Evolutionary conservation across 2,888 invertebrate genomes (phyloP), one percentile per base, ranked within the genome.

Genomic region (Chorisops tibialis): DNA sequence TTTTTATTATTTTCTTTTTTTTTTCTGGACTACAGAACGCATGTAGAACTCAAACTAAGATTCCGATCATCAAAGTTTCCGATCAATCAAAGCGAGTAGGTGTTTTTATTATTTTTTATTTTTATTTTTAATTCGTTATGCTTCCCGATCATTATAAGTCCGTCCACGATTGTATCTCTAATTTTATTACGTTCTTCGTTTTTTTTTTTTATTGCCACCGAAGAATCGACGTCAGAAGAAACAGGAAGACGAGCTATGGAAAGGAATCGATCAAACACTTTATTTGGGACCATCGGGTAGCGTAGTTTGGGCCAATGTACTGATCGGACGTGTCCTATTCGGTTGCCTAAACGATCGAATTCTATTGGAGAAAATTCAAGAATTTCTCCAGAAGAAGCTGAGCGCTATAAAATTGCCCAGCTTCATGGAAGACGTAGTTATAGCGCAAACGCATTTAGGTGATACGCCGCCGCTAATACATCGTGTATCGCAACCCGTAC

Each of bases 361-460:
- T 9, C 63, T 78, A 6, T 68, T 76, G 12, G 69, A 70, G 4
- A 76, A 72, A 68, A 70, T 78, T 18, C 74, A 76, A 59, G 77
- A 77, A 0, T 73, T 77, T 48, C 62, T 78, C 39, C 77, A 78
- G 64, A 76, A 74, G 67, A 78, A 78, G 70, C 68, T 78, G 1
- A 75, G 73, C 62, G 75, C 77, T 2, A 74, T 78, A 16, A 60
- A 85, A 81, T 79, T 90, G 54, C 93, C 93, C 4, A 87, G 88
- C 71, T 92, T 93, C 71, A 89, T 94, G 79, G 91, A 93, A 71
- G 87, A 88, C 69, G 80, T 94, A 47, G 79, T 83, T 18, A 83
- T 93, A 52, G 85, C 86, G 3, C 86, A 90, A 69, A 79, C 92
- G 61, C 82, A 85, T 62, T 78, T 92, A 68, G 91, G 91, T 6